Conservation (phyloP, 2,888 invertebrate genomes). For the Bombylius discolor region DNA sequence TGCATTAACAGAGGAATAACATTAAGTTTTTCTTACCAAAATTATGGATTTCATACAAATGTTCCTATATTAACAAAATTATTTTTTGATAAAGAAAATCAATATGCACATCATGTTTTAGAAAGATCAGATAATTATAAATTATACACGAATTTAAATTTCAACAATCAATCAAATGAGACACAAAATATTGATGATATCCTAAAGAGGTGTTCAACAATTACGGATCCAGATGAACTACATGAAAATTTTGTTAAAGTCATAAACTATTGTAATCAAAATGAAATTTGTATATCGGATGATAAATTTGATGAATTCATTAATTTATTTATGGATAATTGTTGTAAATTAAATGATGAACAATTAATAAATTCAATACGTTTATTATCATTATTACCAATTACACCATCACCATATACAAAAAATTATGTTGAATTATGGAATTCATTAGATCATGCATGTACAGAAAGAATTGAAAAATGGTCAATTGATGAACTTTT, state of each 20-base stretch:
- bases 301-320: conserved; percentile 22
- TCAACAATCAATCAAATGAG: too few relatives aligned
- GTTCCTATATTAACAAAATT: conserved; percentile 13
- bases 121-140: conserved; percentile 19
- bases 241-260: conserved; percentile 20
- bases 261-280: conserved; percentile 20
- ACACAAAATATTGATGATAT: conserved; percentile 11
- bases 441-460: conserved; percentile 54
- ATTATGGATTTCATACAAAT: background rate
- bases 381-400: conserved; percentile 41
- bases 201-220: background rate
- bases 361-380: conserved; percentile 44
- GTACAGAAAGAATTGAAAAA: conserved; percentile 36
- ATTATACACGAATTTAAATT: background rate
- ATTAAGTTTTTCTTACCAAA: too few relatives aligned
- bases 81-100: conserved; percentile 28
- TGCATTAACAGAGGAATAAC: background rate
- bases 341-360: conserved; percentile 42
- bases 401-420: conserved; percentile 38
- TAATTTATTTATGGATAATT: conserved; percentile 37
- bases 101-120: conserved; percentile 28
- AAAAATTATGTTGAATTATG: conserved; percentile 51
- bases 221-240: conserved; percentile 11
- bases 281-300: conserved; percentile 21
- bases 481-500: conserved; percentile 46